Base-by-base conservation (phyloP, 2,888 invertebrate species). In the Coelinius sp. region DNA sequence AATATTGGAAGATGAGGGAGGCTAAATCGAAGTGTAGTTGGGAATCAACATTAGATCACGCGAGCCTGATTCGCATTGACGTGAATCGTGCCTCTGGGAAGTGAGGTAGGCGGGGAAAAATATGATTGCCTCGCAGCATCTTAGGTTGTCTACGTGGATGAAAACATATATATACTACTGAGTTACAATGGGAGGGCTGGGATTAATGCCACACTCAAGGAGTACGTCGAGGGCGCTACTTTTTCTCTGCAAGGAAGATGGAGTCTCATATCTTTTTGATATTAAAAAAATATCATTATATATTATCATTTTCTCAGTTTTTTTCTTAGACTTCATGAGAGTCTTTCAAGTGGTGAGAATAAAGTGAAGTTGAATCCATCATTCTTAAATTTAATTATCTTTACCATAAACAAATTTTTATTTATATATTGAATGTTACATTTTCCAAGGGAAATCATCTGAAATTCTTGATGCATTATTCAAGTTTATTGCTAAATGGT, bases 201-300 rank as follows among this genome's bases (percentile, higher is more conserved):
- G 85, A 87, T 86, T 86, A 87, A 87, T 86, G 85, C 84, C 83
- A 86, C 87, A 85, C 87, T 85, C 79, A 86, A 85, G 87, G 81
- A 84, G 85, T 83, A 79, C 78, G 78, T 80, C 78, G 76, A 46
- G 17, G 14, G 20, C n/a, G 49, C 75, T 56, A 46, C 68, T n/a
- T n/a, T n/a, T n/a, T n/a, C n/a, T n/a, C n/a, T n/a, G n/a, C n/a
- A n/a, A 49, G 20, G 14, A 8, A 6, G 22, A 10, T 22, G 38
- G n/a, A 46, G 38, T 63, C 38, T 62, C n/a, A 62, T 66, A 17
- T 35, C 41, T 24, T 35, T 41, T 12, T 35, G 35, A 22, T 67
- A 49, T 49, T 49, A 17, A 20, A 8, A 22, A 49, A 49, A 17
- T 49, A 49, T 17, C 3, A 6, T 17, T 22, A 49, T 49, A 5